Percentiles rank a stretch among this genome's conserved stretches.
phyloP scores from a whole-genome alignment of 1,140 invertebrate species.

The Ceratosolen solmsi region DNA sequence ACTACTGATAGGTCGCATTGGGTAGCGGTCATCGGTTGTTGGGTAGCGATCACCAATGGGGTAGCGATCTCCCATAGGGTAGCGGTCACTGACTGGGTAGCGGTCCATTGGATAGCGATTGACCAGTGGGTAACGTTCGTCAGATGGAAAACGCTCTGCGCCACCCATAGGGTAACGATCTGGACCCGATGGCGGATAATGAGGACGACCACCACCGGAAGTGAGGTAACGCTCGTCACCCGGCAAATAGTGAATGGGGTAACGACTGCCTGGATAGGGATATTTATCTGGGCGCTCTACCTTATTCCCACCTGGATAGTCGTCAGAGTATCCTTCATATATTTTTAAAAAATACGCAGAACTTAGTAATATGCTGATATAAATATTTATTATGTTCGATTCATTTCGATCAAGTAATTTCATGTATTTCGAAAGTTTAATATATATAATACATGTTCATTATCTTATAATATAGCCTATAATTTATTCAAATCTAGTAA shows the following conservation, averaged over 20 bases:
- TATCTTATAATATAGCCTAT: too few relatives aligned
- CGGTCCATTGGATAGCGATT: constrained; percentile 68
- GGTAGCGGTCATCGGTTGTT: constrained; percentile 56
- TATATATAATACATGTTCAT: too few relatives aligned
- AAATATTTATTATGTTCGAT: too few relatives aligned
- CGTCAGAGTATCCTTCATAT: constrained; percentile 64
- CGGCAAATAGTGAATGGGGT: constrained; percentile 58
- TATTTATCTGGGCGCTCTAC: constrained; percentile 71
- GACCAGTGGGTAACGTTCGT: constrained; percentile 61
- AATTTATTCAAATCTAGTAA: background rate
- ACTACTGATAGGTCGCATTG: constrained; percentile 39
- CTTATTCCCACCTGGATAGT: constrained; percentile 66
- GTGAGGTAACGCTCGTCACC: constrained; percentile 64
- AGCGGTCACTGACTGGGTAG: constrained; percentile 68
- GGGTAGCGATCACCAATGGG: constrained; percentile 70
- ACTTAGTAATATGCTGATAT: too few relatives aligned
- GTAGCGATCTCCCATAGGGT: constrained; percentile 64
- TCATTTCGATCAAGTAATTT: too few relatives aligned
- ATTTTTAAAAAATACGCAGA: too few relatives aligned
- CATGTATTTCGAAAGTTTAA: too few relatives aligned
- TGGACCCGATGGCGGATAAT: constrained; percentile 57
- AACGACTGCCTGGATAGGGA: constrained; percentile 68
- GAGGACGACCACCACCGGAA: constrained; percentile 53
- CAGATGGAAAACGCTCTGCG: constrained; percentile 24
- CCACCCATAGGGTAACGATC: constrained; percentile 70